Conservation (phyloP, 2,888 invertebrate genomes). For the Latrodectus elegans region DNA sequence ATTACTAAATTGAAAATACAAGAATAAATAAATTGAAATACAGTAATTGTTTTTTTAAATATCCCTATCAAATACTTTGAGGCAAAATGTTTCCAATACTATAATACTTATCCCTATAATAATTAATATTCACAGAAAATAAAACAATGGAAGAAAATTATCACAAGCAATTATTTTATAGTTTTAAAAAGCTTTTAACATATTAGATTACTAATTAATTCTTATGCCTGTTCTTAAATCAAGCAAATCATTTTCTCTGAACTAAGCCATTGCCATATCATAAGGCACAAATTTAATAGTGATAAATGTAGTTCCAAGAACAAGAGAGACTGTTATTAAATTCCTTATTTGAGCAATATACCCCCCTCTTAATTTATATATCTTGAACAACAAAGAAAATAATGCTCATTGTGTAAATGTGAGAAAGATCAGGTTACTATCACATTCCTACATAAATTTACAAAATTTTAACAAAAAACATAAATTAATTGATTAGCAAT, state of each 20-base stretch:
- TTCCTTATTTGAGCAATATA: conserved; percentile 44
- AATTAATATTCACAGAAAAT: too few species aligned
- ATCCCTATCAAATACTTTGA: too few species aligned
- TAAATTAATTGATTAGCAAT: neutral
- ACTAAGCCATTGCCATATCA: conserved; percentile 47
- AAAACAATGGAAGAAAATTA: too few species aligned
- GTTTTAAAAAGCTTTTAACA: too few species aligned
- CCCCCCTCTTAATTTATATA: conserved; percentile 18
- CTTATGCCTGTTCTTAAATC: neutral
- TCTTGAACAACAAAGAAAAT: conserved; percentile 9
- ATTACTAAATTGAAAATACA: too few species aligned
- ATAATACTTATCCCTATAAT: too few species aligned
- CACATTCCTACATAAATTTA: neutral
- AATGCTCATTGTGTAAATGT: neutral
- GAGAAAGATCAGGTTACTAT: neutral
- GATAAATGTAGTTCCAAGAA: conserved; percentile 36
- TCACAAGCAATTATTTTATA: too few species aligned
- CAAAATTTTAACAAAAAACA: neutral
- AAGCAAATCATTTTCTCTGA: conserved; percentile 21
- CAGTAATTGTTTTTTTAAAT: too few species aligned
- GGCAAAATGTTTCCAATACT: too few species aligned
- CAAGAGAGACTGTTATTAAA: conserved; percentile 20
- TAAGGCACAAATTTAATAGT: conserved; percentile 63
- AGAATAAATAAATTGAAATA: too few species aligned
- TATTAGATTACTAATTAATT: too few species aligned